Evolutionary conservation across 2,797 vertebrate species (phyloP).

Genomic region (Limnodromus scolopaceus): DNA sequence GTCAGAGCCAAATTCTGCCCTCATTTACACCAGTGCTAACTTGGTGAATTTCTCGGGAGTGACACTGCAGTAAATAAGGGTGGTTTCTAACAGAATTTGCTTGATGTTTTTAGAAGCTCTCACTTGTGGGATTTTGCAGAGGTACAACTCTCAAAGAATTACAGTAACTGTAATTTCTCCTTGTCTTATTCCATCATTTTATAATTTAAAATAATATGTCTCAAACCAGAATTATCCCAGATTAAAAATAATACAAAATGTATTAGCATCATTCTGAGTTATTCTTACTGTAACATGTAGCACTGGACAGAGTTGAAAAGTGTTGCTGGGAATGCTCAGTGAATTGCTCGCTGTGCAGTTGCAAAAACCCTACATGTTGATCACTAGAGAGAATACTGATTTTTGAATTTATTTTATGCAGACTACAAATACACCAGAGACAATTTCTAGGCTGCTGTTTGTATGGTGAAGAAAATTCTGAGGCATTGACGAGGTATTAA

Average conservation of each 20-base stretch:
- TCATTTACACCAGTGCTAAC: conserved; percentile 15
- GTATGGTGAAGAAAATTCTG: not conserved
- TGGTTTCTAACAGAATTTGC: not conserved
- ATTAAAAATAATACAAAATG: not conserved
- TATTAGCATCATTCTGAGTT: not conserved
- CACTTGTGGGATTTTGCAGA: not conserved
- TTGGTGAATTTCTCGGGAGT: not conserved
- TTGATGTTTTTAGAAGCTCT: not conserved
- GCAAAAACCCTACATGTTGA: not conserved
- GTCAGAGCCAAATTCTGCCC: conserved; percentile 32
- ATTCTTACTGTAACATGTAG: not conserved
- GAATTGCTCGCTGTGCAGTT: not conserved
- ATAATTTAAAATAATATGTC: not conserved
- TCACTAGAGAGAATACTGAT: not conserved
- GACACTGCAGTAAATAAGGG: not conserved
- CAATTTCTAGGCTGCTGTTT: not conserved
- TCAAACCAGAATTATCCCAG: not conserved
- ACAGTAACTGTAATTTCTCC: not conserved
- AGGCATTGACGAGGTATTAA: not conserved
- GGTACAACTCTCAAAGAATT: not conserved
- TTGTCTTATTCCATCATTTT: not conserved
- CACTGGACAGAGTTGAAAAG: not conserved
- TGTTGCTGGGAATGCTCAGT: not conserved
- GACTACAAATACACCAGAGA: not conserved
- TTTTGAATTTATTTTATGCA: not conserved